Base-by-base conservation (phyloP, 1,140 invertebrate genomes). In the Schlechtendalia chinensis region DNA sequence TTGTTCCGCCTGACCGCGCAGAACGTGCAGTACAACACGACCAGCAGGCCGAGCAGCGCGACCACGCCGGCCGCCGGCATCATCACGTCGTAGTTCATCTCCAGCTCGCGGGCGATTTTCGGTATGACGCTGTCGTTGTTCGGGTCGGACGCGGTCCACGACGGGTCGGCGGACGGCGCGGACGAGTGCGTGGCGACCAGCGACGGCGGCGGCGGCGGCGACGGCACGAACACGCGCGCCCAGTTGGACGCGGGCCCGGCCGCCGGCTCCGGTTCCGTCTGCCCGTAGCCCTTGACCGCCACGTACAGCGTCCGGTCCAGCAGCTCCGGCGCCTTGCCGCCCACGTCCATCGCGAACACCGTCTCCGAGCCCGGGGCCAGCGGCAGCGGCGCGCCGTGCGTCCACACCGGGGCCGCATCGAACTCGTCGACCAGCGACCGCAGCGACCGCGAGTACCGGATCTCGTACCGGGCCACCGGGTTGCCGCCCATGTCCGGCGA, bases 191-290 rank as follows among this genome's bases (percentile, higher is more conserved):
- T n/a, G 85, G 84, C n/a, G 85, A 83, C 32, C 85, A 83, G 1
- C 0, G 87, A 86, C 11, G 87, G 84, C 6, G 87, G 85, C 59
- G 87, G 86, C n/a, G 86, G 86, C 54, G 85, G 87, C 19, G 86
- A 86, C 1, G 88, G 87, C 3, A 89, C 86, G 47, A 86, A 85
- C 29, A 89, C 85, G 22, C 86, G 83, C 10, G 89, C 88, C 83
- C 88, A 87, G 83, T 91, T 91, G 0, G 90, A 91, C 29, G 88
- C 83, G 5, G 87, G 87, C 1, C 88, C 87, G 12, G 84, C 84
- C 56, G 86, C 85, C 16, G 84, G 81, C 75, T 86, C 84, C 8
- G 83, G 77, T 1, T 82, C 83, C 5, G 84, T 53, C 56, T 85
- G 85, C 5, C 84, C 83, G 67, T 88, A 86, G 1, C 88, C 88